phyloP scores from a whole-genome alignment of 1,140 invertebrate species.

The Semibalanus balanoides region DNA sequence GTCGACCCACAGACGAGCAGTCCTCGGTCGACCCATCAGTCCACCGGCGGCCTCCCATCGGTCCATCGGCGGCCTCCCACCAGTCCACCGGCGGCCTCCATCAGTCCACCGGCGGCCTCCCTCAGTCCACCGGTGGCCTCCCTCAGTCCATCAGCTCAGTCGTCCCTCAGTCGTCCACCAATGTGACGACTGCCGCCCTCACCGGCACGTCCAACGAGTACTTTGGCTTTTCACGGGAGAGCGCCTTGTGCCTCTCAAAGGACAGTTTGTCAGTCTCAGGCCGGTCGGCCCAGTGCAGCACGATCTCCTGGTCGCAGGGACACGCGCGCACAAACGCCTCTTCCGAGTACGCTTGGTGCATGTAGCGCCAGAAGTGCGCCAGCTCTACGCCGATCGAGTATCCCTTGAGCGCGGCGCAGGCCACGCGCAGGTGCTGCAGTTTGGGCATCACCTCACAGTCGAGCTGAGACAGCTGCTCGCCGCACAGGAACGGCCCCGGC shows the following conservation, averaged over 20 bases:
- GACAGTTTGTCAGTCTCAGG: constrained; percentile 30
- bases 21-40: neutral
- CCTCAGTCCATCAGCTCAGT: constrained; percentile 6
- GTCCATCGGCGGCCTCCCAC: too few species aligned
- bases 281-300: constrained; percentile 41
- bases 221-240: constrained; percentile 26
- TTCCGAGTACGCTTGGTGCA: constrained; percentile 40
- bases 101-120: neutral
- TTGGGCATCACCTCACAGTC: constrained; percentile 44
- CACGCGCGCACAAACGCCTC: constrained; percentile 42
- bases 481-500: constrained; percentile 31
- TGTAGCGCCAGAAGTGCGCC: constrained; percentile 42
- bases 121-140: neutral
- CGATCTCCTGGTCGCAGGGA: constrained; percentile 46
- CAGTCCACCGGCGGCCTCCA: too few species aligned
- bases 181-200: constrained; percentile 20
- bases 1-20: neutral
- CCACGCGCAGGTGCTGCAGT: constrained; percentile 42
- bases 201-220: constrained; percentile 29
- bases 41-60: too few species aligned
- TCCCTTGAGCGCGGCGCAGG: constrained; percentile 37
- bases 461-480: constrained; percentile 33
- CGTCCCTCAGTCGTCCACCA: constrained; percentile 18
- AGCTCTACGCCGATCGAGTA: constrained; percentile 38
- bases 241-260: constrained; percentile 27